A percentile compares a stretch with the other conserved stretches of the same genome.
Evolutionary conservation across 2,113 vertebrate species (phyloP).

Genomic region (Erythrocercus mccallii): DNA sequence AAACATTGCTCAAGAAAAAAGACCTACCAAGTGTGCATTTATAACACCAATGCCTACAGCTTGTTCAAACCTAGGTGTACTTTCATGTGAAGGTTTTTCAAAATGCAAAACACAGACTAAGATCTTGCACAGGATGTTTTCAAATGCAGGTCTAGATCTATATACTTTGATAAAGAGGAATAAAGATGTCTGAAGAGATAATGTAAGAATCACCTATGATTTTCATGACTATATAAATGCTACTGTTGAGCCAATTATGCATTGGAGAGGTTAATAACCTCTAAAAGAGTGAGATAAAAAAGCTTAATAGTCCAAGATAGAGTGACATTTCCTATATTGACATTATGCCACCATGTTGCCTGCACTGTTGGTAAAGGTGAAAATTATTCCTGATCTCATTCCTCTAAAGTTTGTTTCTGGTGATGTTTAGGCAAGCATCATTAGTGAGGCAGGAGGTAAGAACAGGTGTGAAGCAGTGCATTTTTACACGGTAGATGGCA

Average conservation of each 20-base stretch:
- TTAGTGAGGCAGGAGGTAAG: background rate
- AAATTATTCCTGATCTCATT: background rate
- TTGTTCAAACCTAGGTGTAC: background rate
- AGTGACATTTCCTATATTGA: conserved; percentile 23
- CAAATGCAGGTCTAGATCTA: background rate
- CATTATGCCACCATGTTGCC: background rate
- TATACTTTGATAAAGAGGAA: background rate
- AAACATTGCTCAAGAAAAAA: background rate
- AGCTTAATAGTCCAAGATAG: background rate
- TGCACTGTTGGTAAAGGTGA: background rate
- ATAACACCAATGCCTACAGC: background rate
- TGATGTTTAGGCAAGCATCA: background rate
- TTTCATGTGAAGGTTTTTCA: background rate
- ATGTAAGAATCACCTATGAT: background rate
- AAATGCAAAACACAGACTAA: background rate
- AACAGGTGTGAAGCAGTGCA: background rate
- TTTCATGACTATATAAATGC: background rate
- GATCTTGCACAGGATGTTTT: background rate
- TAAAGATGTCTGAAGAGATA: background rate
- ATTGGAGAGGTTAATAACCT: background rate
- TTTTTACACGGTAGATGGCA: background rate
- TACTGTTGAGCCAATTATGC: background rate
- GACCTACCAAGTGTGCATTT: background rate
- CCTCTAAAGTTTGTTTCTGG: background rate
- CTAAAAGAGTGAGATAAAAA: background rate